These are phyloP conservation scores for Clepsis dumicolana DNA, from an alignment of 2,888 invertebrate genomes.

Conservation along the genomic window DNA sequence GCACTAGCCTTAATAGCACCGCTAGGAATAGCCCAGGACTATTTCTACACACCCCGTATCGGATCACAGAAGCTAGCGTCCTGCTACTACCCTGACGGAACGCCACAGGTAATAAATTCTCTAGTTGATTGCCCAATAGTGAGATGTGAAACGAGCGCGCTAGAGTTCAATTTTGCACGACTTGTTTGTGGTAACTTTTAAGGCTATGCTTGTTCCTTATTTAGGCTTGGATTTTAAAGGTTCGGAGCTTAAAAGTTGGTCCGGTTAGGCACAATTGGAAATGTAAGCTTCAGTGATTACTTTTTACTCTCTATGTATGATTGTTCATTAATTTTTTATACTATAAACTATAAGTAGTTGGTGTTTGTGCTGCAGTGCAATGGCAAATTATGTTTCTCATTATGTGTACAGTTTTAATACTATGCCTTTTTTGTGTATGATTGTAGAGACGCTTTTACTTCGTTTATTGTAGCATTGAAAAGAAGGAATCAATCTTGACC, in stretches of 20 bases:
- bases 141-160: background rate
- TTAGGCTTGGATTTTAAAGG: background rate
- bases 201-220: background rate
- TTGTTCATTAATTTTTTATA: no score
- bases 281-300: background rate
- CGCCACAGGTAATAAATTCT: slow-evolving; percentile 70
- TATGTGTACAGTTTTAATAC: no score
- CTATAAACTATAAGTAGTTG: no score
- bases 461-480: no score
- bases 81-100: slow-evolving; percentile 74
- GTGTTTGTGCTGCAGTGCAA: no score
- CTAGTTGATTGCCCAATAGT: background rate
- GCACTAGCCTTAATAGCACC: slow-evolving; percentile 62
- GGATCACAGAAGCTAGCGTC: slow-evolving; percentile 75
- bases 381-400: no score
- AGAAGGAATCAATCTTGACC: no score
- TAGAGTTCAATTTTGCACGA: background rate
- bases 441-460: no score
- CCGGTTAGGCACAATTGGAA: background rate
- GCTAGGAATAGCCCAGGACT: slow-evolving; percentile 61
- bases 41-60: slow-evolving; percentile 69
- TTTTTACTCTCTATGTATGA: no score
- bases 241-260: no score
- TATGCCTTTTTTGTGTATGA: no score
- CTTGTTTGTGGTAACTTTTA: background rate